These are phyloP conservation scores for Mizuhopecten yessoensis DNA, from an alignment of 1,140 invertebrate species.

Conservation along the genomic window DNA sequence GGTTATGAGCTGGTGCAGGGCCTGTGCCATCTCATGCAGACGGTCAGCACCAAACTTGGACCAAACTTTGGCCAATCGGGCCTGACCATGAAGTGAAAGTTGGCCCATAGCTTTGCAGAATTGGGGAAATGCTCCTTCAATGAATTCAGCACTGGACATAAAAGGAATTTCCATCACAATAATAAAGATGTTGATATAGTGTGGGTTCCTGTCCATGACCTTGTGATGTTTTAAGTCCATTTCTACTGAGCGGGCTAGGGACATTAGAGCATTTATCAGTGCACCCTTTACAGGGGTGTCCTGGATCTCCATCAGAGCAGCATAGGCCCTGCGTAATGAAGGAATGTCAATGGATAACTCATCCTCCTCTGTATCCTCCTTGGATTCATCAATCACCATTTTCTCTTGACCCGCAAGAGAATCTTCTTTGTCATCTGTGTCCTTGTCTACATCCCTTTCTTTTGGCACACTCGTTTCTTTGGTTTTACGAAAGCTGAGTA, in stretches of 20 bases:
- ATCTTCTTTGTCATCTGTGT: constrained; percentile 68
- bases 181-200: constrained; percentile 90
- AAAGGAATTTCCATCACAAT: constrained; percentile 95
- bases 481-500: constrained; percentile 87
- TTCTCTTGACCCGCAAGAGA: constrained; percentile 43
- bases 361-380: constrained; percentile 54
- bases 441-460: constrained; percentile 89
- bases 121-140: constrained; percentile 91
- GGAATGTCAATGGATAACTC: constrained; percentile 82
- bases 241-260: constrained; percentile 89
- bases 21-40: constrained; percentile 89
- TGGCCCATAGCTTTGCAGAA: constrained; percentile 91
- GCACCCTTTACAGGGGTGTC: constrained; percentile 87
- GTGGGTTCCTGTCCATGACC: constrained; percentile 83
- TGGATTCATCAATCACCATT: constrained; percentile 5
- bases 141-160: constrained; percentile 90
- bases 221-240: constrained; percentile 89
- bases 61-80: constrained; percentile 91
- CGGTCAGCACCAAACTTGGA: constrained; percentile 88
- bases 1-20: constrained; percentile 94
- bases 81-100: constrained; percentile 90
- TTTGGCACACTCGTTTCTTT: constrained; percentile 30
- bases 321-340: constrained; percentile 87
- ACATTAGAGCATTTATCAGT: constrained; percentile 91
- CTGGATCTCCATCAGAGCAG: constrained; percentile 85